Evolutionary conservation across 2,113 vertebrate genomes (phyloP).

Genomic region (Silurus glanis): DNA sequence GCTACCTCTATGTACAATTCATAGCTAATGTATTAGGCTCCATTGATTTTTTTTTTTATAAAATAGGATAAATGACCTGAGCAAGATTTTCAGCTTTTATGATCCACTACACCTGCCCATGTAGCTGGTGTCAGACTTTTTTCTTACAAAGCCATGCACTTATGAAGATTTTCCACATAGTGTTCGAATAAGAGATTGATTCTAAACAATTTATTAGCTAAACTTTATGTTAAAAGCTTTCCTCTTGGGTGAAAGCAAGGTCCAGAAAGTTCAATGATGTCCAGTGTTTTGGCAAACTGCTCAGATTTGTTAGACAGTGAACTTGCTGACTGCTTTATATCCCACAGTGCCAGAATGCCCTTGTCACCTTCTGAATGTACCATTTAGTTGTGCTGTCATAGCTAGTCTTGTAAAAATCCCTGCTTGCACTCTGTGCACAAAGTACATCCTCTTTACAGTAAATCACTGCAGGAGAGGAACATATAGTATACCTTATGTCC

Average conservation of each 20-base stretch:
- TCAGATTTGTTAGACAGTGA: neutral
- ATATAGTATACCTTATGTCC: neutral
- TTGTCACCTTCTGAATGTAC: neutral
- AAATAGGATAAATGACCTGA: neutral
- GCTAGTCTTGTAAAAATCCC: neutral
- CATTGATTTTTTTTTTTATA: neutral
- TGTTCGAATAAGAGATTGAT: too few species aligned
- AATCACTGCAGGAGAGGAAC: neutral
- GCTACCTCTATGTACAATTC: neutral
- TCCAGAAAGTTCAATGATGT: neutral
- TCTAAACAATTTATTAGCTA: too few species aligned
- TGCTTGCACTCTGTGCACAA: neutral
- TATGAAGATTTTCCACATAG: too few species aligned
- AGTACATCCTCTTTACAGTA: neutral
- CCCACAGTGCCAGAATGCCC: neutral
- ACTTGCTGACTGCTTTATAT: neutral
- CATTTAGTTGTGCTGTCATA: neutral
- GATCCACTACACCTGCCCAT: too few species aligned
- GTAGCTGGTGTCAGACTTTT: too few species aligned
- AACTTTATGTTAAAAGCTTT: neutral
- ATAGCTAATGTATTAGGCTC: neutral
- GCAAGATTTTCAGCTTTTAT: too few species aligned
- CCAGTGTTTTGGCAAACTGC: neutral
- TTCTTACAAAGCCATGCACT: too few species aligned
- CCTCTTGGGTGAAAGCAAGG: too few species aligned